A percentile compares a stretch with the other conserved stretches of the same genome.
phyloP scores from a whole-genome alignment of 2,888 invertebrate genomes.

The Stenichneumon culpator region DNA sequence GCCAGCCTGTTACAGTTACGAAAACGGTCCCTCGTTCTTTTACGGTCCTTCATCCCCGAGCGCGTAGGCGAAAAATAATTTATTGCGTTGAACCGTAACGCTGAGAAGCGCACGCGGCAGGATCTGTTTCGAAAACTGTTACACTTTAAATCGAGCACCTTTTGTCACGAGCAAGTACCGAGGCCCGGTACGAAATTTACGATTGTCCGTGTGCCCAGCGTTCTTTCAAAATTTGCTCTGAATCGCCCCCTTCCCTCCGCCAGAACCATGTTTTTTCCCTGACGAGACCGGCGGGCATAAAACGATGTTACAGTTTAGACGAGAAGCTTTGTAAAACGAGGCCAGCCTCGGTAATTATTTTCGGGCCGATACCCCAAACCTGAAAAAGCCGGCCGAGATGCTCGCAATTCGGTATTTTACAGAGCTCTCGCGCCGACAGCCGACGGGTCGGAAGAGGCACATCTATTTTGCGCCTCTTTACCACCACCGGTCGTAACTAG shows the following conservation, averaged over 20 bases:
- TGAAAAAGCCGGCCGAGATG: slow-evolving; percentile 30
- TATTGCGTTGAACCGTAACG: slow-evolving; percentile 77
- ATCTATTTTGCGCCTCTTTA: slow-evolving; percentile 53
- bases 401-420: slow-evolving; percentile 63
- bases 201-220: slow-evolving; percentile 66
- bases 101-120: slow-evolving; percentile 53
- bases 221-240: slow-evolving; percentile 47
- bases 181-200: slow-evolving; percentile 74
- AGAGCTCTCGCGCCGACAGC: slow-evolving; percentile 18
- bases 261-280: slow-evolving; percentile 40
- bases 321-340: slow-evolving; percentile 69
- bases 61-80: slow-evolving; percentile 76
- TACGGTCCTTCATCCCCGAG: slow-evolving; percentile 61
- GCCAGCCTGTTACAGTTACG: slow-evolving; percentile 75
- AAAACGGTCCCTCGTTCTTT: slow-evolving; percentile 74
- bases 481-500: slow-evolving; percentile 67
- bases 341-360: slow-evolving; percentile 63
- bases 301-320: slow-evolving; percentile 76
- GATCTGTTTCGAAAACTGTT: slow-evolving; percentile 79
- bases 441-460: slow-evolving; percentile 18
- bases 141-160: slow-evolving; percentile 80
- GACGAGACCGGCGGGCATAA: slow-evolving; percentile 51
- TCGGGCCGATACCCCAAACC: slow-evolving; percentile 22
- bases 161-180: slow-evolving; percentile 70
- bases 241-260: slow-evolving; percentile 1